Conservation (phyloP, 2,797 vertebrate genomes). For the Sphenopsis melanotis region DNA sequence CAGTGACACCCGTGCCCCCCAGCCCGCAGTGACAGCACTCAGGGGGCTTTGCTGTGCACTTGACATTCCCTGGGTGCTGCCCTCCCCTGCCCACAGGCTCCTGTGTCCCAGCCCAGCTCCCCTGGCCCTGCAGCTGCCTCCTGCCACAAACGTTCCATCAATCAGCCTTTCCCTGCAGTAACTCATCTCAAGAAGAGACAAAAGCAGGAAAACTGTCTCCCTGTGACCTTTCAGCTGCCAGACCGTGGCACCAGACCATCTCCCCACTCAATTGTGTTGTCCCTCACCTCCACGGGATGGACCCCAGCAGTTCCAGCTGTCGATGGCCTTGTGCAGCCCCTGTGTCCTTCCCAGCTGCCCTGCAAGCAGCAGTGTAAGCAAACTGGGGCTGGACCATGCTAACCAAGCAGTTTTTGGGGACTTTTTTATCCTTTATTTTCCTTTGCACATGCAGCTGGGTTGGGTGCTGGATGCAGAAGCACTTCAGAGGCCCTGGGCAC, state of each 20-base stretch:
- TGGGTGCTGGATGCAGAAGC: background rate
- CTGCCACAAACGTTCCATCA: slow-evolving; percentile 25
- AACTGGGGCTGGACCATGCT: background rate
- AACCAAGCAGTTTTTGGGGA: background rate
- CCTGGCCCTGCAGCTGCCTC: background rate
- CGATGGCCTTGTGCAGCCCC: rapidly evolving
- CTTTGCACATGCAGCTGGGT: background rate
- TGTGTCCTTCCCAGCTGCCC: background rate
- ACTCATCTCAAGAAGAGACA: background rate
- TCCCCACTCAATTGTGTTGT: rapidly evolving
- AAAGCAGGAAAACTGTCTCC: background rate
- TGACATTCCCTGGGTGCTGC: background rate
- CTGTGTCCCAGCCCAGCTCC: background rate
- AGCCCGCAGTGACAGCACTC: background rate
- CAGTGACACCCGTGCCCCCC: rapidly evolving
- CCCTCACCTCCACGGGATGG: rapidly evolving
- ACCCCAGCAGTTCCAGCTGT: background rate
- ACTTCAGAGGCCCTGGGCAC: background rate
- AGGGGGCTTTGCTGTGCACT: background rate
- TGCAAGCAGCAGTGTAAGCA: background rate
- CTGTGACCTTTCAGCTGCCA: background rate
- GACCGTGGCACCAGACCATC: background rate
- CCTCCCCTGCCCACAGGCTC: background rate
- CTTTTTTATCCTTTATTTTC: background rate
- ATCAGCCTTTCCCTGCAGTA: background rate